Evolutionary conservation across 2,113 vertebrate species (phyloP).

Genomic region (Isurus oxyrinchus): DNA sequence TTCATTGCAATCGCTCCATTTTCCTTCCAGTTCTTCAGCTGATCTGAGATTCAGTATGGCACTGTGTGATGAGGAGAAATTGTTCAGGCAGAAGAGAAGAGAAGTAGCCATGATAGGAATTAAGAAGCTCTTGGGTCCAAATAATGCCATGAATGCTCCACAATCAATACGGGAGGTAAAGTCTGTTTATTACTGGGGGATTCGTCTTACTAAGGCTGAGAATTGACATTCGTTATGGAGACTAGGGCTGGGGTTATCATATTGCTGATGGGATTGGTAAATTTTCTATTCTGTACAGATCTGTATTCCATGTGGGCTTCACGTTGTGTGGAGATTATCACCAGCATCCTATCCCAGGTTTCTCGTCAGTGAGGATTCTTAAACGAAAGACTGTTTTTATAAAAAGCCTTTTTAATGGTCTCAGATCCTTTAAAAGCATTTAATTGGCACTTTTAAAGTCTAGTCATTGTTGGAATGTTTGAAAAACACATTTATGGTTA

Average conservation of each 20-base stretch:
- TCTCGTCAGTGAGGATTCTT: background rate
- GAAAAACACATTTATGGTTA: background rate
- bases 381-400: background rate
- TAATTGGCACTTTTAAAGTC: background rate
- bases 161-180: slow-evolving; percentile 72
- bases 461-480: background rate
- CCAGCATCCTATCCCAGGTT: background rate
- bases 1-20: background rate
- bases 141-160: slow-evolving; percentile 64
- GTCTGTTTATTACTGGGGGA: slow-evolving; percentile 10
- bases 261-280: too few species aligned
- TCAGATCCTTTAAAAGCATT: background rate
- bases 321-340: background rate
- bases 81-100: slow-evolving; percentile 71
- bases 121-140: slow-evolving; percentile 72
- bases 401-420: background rate
- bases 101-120: slow-evolving; percentile 76
- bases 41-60: slow-evolving; percentile 90
- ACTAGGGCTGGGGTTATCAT: background rate
- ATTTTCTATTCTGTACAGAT: background rate
- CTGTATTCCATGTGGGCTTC: background rate
- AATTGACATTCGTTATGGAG: background rate
- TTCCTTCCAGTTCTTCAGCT: slow-evolving; percentile 66
- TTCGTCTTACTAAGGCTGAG: background rate
- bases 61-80: slow-evolving; percentile 84